Evolutionary conservation across 2,797 vertebrate species (phyloP).

Genomic region (Eospalax fontanierii): DNA sequence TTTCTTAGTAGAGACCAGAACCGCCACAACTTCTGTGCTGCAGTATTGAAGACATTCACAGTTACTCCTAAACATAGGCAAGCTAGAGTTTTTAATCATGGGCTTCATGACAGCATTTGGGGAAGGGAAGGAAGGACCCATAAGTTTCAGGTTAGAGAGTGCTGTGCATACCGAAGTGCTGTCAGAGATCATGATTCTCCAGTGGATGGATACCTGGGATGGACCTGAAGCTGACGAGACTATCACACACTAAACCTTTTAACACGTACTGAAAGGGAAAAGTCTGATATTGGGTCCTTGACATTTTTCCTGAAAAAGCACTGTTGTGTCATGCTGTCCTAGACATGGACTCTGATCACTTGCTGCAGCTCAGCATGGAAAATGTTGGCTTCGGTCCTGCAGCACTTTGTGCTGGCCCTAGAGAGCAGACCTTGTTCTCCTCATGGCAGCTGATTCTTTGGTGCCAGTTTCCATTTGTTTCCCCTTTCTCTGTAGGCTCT

Average conservation of each 20-base stretch:
- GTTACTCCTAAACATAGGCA: conserved; percentile 47
- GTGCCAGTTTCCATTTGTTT: conserved; percentile 58
- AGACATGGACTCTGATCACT: conserved; percentile 1
- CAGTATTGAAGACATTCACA: conserved; percentile 38
- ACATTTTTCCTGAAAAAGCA: conserved; percentile 57
- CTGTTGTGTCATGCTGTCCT: background rate
- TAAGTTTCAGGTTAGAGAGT: conserved; percentile 41
- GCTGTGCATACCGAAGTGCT: background rate
- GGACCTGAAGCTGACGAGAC: conserved; percentile 51
- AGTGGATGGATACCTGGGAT: conserved; percentile 29
- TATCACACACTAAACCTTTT: conserved; percentile 47
- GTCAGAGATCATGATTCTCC: conserved; percentile 28
- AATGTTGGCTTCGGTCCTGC: background rate
- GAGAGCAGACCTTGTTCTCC: conserved; percentile 52
- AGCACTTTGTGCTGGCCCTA: conserved; percentile 39
- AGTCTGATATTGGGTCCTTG: conserved; percentile 46
- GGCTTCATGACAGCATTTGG: conserved; percentile 58
- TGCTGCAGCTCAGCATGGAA: background rate
- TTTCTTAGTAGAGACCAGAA: conserved; percentile 70
- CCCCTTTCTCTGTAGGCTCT: conserved; percentile 27
- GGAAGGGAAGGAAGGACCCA: background rate
- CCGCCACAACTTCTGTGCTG: conserved; percentile 34
- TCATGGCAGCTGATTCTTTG: conserved; percentile 72
- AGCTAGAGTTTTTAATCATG: conserved; percentile 63
- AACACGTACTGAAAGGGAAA: conserved; percentile 48